phyloP scores from a whole-genome alignment of 2,888 invertebrate species.

The Opisthograptis luteolata region DNA sequence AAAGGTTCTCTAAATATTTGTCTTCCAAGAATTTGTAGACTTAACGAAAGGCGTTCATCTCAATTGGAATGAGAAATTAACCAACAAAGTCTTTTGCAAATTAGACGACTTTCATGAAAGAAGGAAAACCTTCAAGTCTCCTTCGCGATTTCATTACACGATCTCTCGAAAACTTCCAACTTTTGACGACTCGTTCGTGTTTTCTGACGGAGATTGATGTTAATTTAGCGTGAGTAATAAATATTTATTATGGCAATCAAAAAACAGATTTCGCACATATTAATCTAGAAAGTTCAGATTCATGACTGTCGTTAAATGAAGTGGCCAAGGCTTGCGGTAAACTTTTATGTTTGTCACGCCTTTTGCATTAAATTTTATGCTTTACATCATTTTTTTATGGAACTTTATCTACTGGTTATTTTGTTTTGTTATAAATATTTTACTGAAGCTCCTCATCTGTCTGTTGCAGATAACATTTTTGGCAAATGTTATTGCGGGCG shows the following conservation, averaged over 20 bases:
- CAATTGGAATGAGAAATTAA: conserved; percentile 51
- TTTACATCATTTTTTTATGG: conserved; percentile 20
- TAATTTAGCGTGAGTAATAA: conserved; percentile 48
- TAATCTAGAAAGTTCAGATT: conserved; percentile 30
- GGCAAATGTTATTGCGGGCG: conserved; percentile 14
- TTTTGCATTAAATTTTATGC: conserved; percentile 26
- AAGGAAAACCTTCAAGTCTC: conserved; percentile 47
- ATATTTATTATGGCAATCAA: conserved; percentile 44
- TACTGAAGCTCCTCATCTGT: conserved; percentile 20
- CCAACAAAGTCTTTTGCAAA: conserved; percentile 59
- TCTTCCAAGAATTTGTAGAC: too few species aligned
- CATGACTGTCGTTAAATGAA: conserved; percentile 51
- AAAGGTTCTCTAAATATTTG: too few species aligned
- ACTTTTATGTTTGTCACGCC: conserved; percentile 29
- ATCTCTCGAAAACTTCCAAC: conserved; percentile 57
- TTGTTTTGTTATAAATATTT: conserved; percentile 21
- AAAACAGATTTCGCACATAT: conserved; percentile 32
- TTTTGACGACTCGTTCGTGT: conserved; percentile 59
- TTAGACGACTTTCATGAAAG: conserved; percentile 46
- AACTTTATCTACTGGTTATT: conserved; percentile 15
- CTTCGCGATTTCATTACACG: conserved; percentile 56
- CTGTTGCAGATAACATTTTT: conserved; percentile 22
- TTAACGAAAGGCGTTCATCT: too few species aligned
- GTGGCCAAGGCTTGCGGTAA: conserved; percentile 43
- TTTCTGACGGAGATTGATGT: conserved; percentile 64